Conservation (phyloP, 2,888 invertebrate species). For the Trachelus stipa region DNA sequence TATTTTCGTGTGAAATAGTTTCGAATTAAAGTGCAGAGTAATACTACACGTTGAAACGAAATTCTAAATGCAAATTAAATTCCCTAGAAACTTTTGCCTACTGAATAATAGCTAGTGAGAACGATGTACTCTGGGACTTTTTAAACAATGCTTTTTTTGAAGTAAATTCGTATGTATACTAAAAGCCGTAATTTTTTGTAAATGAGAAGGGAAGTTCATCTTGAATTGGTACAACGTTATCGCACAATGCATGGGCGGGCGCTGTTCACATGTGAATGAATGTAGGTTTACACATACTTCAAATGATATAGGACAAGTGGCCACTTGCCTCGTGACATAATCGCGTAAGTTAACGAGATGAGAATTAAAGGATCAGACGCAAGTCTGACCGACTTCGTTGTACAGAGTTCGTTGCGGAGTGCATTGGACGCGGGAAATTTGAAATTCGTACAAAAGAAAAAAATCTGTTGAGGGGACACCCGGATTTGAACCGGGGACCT, state of each 20-base stretch:
- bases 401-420: constrained; percentile 44
- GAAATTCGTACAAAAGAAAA: constrained; percentile 19
- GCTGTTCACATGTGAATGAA: not conserved
- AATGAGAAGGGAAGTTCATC: not conserved
- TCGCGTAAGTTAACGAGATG: not conserved
- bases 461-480: constrained; percentile 35
- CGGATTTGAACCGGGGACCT: constrained; percentile 45
- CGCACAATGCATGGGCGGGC: not conserved
- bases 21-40: not conserved
- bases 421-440: not conserved
- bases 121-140: not conserved
- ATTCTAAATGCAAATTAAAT: not conserved
- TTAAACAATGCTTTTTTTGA: not conserved
- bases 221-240: not conserved
- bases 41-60: not conserved
- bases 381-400: constrained; percentile 56
- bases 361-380: constrained; percentile 22
- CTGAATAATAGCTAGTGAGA: not conserved
- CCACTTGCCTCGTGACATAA: constrained; percentile 4
- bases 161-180: not conserved
- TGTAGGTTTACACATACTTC: not conserved
- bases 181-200: not conserved
- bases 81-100: not conserved
- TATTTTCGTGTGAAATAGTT: not conserved
- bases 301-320: constrained; percentile 1